phyloP scores from a whole-genome alignment of 1,140 invertebrate species.

The Trachymyrmex septentrionalis region DNA sequence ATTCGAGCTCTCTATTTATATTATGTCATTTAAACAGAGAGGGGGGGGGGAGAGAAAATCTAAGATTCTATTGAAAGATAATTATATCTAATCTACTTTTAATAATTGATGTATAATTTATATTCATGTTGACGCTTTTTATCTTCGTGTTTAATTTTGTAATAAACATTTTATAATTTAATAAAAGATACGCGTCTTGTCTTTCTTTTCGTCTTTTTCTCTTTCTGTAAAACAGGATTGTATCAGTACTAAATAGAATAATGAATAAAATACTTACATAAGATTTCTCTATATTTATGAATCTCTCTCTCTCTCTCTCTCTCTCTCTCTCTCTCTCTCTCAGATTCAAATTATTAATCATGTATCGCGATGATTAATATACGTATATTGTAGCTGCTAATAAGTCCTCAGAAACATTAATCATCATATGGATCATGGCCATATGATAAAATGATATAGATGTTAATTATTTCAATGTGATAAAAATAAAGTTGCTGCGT shows the following conservation, averaged over 20 bases:
- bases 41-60: not conserved
- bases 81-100: not conserved
- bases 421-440: not conserved
- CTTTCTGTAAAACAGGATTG: not conserved
- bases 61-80: not conserved
- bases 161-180: not conserved
- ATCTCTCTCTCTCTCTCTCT: too few species aligned
- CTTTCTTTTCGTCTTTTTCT: not conserved
- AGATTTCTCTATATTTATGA: not conserved
- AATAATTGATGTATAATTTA: not conserved
- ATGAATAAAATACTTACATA: not conserved
- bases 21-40: not conserved
- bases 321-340: too few species aligned
- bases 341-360: slow-evolving; percentile 19
- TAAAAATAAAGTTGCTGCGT: slow-evolving; percentile 10
- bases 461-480: slow-evolving; percentile 1
- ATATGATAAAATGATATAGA: not conserved
- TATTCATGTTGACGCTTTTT: not conserved
- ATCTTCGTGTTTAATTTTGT: too few species aligned
- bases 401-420: not conserved
- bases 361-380: slow-evolving; percentile 11
- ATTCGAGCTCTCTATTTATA: not conserved
- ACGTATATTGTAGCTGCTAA: not conserved
- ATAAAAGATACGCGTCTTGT: not conserved
- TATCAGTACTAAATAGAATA: not conserved